Conservation (phyloP, 2,888 invertebrate genomes). For the Drosophila siamana region DNA sequence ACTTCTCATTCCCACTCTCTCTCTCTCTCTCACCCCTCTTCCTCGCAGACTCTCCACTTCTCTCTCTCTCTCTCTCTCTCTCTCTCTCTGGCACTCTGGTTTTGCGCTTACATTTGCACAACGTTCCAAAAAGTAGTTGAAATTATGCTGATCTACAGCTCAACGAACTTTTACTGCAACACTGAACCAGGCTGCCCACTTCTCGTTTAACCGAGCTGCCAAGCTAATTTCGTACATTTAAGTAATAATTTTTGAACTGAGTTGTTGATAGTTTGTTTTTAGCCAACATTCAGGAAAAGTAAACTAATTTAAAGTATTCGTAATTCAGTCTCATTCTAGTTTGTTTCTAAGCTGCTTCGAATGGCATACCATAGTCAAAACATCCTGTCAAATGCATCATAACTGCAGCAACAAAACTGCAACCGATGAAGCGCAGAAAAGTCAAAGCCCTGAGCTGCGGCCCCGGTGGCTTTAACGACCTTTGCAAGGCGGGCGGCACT, state of each 20-base stretch:
- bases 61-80: neutral
- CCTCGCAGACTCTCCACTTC: too few species aligned
- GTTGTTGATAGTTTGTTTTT: too few species aligned
- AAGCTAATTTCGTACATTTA: neutral
- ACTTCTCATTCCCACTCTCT: conserved; percentile 13
- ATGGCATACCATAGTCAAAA: neutral
- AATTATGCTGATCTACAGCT: neutral
- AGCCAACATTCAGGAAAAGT: too few species aligned
- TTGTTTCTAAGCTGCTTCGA: neutral
- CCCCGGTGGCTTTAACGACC: conserved; percentile 75
- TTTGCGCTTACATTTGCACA: conserved; percentile 61
- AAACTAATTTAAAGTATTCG: too few species aligned
- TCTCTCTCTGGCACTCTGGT: conserved; percentile 1
- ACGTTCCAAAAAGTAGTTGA: conserved; percentile 42
- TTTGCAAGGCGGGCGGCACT: conserved; percentile 64
- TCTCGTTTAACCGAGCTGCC: neutral
- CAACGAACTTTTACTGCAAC: neutral
- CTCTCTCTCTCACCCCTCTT: too few species aligned
- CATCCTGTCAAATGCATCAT: conserved; percentile 19
- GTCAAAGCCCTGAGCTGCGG: conserved; percentile 53
- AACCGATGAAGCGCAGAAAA: conserved; percentile 68
- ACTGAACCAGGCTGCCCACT: neutral
- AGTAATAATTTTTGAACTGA: too few species aligned
- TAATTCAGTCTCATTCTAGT: too few species aligned
- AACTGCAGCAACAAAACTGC: conserved; percentile 28